Base-by-base conservation (phyloP, 1,140 invertebrate genomes). In the Agrilus planipennis region DNA sequence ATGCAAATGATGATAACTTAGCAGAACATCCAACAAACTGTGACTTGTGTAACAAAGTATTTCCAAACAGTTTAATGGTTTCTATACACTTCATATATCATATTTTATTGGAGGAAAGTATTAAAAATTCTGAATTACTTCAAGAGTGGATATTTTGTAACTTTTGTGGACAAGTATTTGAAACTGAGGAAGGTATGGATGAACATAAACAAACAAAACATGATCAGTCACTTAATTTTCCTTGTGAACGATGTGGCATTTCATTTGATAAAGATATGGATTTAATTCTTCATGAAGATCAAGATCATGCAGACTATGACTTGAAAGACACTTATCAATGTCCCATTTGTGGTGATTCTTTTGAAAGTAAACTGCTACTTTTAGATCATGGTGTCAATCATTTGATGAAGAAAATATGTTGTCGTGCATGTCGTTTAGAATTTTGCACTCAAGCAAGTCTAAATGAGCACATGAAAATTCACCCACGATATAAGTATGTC, bases 31-130 rank as follows among this genome's bases (percentile, higher is more conserved):
- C n/a, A n/a, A n/a, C n/a, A n/a, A n/a, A n/a, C n/a, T n/a, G n/a
- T n/a, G n/a, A n/a, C n/a, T 34, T 44, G 17, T 44, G 42, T 20
- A 11, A 19, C 20, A 38, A 35, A 36, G 16, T 11, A 25, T 44
- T 32, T 39, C 4, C n/a, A 32, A 21, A 29, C 14, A 10, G 18
- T 19, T 31, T 35, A 16, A 16, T 22, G 10, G n/a, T 44, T 19
- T 38, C 28, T 18, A 10, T 44, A 23, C 42, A 44, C 34, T 44
- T 44, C 34, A 10, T 44, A 10, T 32, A 39, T 28, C 42, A 44
- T 34, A 29, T 36, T 11, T 16, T 39, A 25, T 17, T 35, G 22
- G 22, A 20, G 6, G 22, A 25, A 19, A 14, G n/a, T 11, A 36
- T 36, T 4, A 3, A n/a, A 7, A 21, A 36, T 21, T 10, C 11